phyloP scores from a whole-genome alignment of 2,888 invertebrate species.

The Notodonta dromedarius region DNA sequence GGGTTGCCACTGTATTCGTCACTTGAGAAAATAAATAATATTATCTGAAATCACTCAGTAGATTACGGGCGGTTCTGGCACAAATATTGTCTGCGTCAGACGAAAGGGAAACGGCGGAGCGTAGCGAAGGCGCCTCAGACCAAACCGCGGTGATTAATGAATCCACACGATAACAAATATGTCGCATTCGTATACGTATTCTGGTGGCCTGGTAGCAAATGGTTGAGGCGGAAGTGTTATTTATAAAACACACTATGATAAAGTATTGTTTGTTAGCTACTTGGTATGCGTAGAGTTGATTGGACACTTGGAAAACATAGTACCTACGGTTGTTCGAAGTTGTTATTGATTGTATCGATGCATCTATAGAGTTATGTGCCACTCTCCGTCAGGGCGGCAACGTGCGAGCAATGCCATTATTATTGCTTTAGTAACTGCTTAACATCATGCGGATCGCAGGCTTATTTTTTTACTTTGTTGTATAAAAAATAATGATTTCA shows the following conservation, averaged over 20 bases:
- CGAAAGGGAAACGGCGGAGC: slow-evolving; percentile 44
- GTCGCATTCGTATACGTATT: slow-evolving; percentile 48
- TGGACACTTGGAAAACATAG: too few relatives aligned
- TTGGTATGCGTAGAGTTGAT: neutral
- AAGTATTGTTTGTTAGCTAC: neutral
- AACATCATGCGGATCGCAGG: too few relatives aligned
- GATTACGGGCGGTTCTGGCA: slow-evolving; percentile 57
- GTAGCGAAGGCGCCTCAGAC: slow-evolving; percentile 47
- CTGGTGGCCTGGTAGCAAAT: slow-evolving; percentile 30
- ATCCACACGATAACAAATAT: slow-evolving; percentile 65
- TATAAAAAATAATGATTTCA: too few relatives aligned
- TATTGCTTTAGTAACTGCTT: too few relatives aligned
- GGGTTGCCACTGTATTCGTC: slow-evolving; percentile 6
- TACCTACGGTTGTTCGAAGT: too few relatives aligned
- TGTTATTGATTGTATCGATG: too few relatives aligned
- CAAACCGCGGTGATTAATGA: slow-evolving; percentile 67
- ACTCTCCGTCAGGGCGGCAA: too few relatives aligned
- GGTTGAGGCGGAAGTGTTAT: slow-evolving; percentile 31
- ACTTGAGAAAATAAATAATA: slow-evolving; percentile 45
- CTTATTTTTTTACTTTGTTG: too few relatives aligned
- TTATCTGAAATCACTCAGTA: slow-evolving; percentile 60
- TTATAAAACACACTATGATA: slow-evolving; percentile 20
- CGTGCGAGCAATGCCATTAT: too few relatives aligned
- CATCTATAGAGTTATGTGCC: too few relatives aligned
- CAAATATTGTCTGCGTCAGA: slow-evolving; percentile 52